phyloP scores from a whole-genome alignment of 1,140 invertebrate genomes.

The Lasaia peninsularis region DNA sequence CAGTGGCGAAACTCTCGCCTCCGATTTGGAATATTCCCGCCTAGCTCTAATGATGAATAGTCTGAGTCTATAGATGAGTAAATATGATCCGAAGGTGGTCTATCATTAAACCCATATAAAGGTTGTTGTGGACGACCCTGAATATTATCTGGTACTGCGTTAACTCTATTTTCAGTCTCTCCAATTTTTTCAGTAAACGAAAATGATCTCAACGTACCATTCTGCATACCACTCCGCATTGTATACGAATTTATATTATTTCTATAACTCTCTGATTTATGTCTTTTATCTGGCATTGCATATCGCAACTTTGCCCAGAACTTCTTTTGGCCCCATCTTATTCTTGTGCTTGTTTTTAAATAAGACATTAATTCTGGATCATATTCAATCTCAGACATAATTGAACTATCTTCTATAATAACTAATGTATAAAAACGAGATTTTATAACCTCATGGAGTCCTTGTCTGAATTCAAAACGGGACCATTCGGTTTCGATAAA shows the following conservation, averaged over 20 bases:
- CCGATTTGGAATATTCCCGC: constrained; percentile 57
- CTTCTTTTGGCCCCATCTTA: constrained; percentile 92
- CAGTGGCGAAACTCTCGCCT: constrained; percentile 65
- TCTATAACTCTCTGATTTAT: constrained; percentile 78
- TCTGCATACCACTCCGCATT: constrained; percentile 79
- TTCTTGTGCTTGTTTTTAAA: constrained; percentile 87
- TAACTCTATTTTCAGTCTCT: constrained; percentile 48
- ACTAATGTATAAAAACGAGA: constrained; percentile 89
- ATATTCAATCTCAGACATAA: constrained; percentile 87
- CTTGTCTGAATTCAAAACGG: constrained; percentile 88
- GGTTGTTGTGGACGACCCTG: constrained; percentile 56
- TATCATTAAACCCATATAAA: constrained; percentile 65
- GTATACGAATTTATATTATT: constrained; percentile 88
- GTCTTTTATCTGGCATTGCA: constrained; percentile 85
- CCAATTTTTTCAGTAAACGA: constrained; percentile 68
- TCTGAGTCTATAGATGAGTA: constrained; percentile 93
- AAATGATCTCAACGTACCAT: constrained; percentile 74
- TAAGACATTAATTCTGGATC: constrained; percentile 93
- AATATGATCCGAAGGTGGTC: constrained; percentile 90
- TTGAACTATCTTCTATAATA: constrained; percentile 87
- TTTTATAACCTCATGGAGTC: constrained; percentile 90
- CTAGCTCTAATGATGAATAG: constrained; percentile 79
- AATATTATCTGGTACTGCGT: constrained; percentile 50
- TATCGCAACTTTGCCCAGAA: constrained; percentile 95
- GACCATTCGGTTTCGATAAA: constrained; percentile 93